A percentile compares a stretch with the other conserved stretches of the same genome.
Evolutionary conservation across 2,797 vertebrate species (phyloP).

Genomic region (Cyclopterus lumpus): DNA sequence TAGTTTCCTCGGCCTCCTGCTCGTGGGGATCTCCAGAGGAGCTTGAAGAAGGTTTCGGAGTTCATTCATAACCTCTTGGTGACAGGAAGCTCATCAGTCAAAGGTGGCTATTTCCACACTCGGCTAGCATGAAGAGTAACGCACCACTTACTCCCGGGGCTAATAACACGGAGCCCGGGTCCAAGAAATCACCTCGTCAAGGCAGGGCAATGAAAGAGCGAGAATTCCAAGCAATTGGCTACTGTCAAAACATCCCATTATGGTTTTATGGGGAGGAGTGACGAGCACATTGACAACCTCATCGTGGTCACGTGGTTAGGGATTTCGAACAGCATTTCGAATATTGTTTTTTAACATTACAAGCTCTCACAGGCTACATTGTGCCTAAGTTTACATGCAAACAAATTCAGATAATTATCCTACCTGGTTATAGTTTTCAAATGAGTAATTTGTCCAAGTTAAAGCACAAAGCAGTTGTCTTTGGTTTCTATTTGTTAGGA

Average conservation of each 20-base stretch:
- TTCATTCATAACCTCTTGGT: slow-evolving; percentile 75
- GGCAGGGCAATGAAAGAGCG: slow-evolving; percentile 47
- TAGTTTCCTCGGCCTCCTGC: slow-evolving; percentile 20
- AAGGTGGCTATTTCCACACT: slow-evolving; percentile 75
- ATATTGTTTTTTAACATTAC: not conserved
- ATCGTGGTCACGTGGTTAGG: not conserved
- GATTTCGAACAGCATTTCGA: not conserved
- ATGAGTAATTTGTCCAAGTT: not conserved
- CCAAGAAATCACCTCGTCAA: slow-evolving; percentile 52
- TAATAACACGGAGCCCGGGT: slow-evolving; percentile 40
- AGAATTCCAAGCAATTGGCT: slow-evolving; percentile 49
- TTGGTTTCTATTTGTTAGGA: not conserved
- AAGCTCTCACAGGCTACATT: not conserved
- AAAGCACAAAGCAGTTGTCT: not conserved
- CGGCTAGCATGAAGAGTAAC: slow-evolving; percentile 57
- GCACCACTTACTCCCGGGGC: slow-evolving; percentile 39
- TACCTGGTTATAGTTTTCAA: not conserved
- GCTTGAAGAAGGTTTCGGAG: slow-evolving; percentile 39
- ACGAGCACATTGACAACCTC: slow-evolving; percentile 16
- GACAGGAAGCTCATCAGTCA: slow-evolving; percentile 80
- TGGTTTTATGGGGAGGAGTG: slow-evolving; percentile 61
- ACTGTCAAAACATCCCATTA: slow-evolving; percentile 74
- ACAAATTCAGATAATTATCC: not conserved
- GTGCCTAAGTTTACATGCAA: not conserved
- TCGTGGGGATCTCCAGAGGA: slow-evolving; percentile 28